Evolutionary conservation across 64 coral and sea anemone species (phyloP).

Genomic region (Hydrozoanthus tunicans): DNA sequence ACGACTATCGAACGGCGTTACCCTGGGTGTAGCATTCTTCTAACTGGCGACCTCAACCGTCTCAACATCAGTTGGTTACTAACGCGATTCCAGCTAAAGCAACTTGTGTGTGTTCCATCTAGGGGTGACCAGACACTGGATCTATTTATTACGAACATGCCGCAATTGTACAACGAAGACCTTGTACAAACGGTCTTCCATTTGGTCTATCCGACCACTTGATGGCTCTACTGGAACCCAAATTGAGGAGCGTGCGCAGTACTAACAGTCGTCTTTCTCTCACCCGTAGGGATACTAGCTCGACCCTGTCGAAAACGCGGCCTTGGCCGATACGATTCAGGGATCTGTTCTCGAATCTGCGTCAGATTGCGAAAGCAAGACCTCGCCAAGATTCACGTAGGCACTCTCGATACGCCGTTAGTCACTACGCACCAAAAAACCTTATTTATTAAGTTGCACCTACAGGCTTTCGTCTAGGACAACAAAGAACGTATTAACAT

Average conservation of each 20-base stretch:
- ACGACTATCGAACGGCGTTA: no score
- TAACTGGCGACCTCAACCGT: no score
- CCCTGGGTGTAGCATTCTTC: no score
- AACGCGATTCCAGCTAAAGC: constrained; percentile 56
- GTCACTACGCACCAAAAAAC: no score
- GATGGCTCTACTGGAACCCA: constrained; percentile 13
- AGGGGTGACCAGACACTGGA: constrained; percentile 50
- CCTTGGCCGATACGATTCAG: constrained; percentile 62
- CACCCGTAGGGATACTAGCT: constrained; percentile 11
- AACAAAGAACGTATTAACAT: no score
- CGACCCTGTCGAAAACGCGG: constrained; percentile 7
- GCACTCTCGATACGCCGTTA: constrained; percentile 2
- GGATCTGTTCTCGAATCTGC: constrained; percentile 39
- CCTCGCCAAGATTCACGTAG: not conserved
- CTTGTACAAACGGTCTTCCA: constrained; percentile 23
- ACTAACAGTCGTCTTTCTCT: not conserved
- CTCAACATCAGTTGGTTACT: not conserved
- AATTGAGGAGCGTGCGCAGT: not conserved
- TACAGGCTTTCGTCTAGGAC: no score
- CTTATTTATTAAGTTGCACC: no score
- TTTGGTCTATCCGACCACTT: constrained; percentile 60
- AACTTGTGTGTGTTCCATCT: constrained; percentile 47
- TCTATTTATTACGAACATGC: constrained; percentile 61
- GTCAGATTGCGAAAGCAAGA: constrained; percentile 40
- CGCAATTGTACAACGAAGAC: constrained; percentile 50